A percentile compares a stretch with the other conserved stretches of the same genome.
These are phyloP conservation scores for Erythrocercus mccallii DNA, from an alignment of 2,113 vertebrate species.

Conservation along the genomic window DNA sequence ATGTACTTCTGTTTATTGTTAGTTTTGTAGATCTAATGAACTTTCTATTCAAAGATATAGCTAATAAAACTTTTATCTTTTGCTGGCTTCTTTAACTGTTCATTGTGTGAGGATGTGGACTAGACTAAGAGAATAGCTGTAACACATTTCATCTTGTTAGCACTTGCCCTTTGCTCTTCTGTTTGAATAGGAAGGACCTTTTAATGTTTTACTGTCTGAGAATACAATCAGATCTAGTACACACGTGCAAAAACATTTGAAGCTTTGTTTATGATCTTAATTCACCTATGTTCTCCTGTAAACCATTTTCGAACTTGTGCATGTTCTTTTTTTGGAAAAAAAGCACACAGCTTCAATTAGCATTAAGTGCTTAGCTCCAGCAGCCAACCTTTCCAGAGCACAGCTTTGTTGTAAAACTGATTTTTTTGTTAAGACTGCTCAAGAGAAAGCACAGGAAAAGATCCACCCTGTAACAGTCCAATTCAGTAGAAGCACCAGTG, in stretches of 20 bases:
- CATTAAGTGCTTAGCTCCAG: background rate
- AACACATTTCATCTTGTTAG: background rate
- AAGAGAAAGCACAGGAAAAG: background rate
- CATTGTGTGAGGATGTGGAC: background rate
- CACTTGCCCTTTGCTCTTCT: background rate
- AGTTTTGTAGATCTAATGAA: background rate
- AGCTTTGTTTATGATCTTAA: background rate
- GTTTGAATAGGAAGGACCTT: background rate
- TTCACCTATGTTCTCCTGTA: background rate
- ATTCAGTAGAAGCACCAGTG: background rate
- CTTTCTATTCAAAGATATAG: background rate
- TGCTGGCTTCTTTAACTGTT: background rate
- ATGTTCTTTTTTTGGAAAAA: background rate
- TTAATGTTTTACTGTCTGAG: background rate
- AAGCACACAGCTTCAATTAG: background rate
- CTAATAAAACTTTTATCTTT: background rate
- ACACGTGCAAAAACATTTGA: background rate
- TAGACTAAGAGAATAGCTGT: background rate
- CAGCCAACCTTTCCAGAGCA: background rate
- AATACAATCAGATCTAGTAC: background rate
- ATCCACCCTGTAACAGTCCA: background rate
- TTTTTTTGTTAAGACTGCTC: background rate
- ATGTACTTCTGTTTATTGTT: background rate
- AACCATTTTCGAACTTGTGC: background rate
- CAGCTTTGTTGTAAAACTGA: background rate